phyloP scores from a whole-genome alignment of 2,797 vertebrate species.

The Malacoctenus gilli region DNA sequence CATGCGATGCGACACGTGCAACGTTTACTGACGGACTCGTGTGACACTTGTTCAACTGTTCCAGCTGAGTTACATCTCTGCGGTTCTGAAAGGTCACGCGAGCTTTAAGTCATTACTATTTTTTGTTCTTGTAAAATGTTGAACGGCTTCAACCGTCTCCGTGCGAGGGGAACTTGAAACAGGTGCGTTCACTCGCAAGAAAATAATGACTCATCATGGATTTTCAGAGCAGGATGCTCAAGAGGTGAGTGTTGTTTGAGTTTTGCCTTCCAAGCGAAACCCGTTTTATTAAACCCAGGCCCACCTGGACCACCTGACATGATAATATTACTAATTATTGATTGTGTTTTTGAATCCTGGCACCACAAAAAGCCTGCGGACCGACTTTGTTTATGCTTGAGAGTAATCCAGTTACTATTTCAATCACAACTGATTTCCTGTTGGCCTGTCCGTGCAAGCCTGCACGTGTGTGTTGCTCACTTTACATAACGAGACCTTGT shows the following conservation, averaged over 20 bases:
- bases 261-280: too few relatives aligned
- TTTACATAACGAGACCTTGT: too few relatives aligned
- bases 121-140: constrained; percentile 66
- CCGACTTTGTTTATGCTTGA: background rate
- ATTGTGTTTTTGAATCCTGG: background rate
- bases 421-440: background rate
- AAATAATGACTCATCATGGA: constrained; percentile 29
- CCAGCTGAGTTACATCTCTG: constrained; percentile 23
- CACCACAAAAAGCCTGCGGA: background rate
- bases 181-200: constrained; percentile 30
- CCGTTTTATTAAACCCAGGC: too few relatives aligned
- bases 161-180: constrained; percentile 42
- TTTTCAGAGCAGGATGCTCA: constrained; percentile 23
- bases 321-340: too few relatives aligned
- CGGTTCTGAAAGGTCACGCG: constrained; percentile 40
- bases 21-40: constrained; percentile 34
- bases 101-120: constrained; percentile 44
- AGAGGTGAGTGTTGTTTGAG: constrained; percentile 50
- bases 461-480: background rate
- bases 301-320: too few relatives aligned
- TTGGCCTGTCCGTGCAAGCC: background rate
- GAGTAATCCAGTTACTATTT: too few relatives aligned
- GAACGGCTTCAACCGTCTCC: constrained; percentile 32
- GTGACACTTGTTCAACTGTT: constrained; percentile 19
- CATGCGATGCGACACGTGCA: too few relatives aligned